Conservation (phyloP, 2,797 vertebrate species). For the Cossypha heuglini region DNA sequence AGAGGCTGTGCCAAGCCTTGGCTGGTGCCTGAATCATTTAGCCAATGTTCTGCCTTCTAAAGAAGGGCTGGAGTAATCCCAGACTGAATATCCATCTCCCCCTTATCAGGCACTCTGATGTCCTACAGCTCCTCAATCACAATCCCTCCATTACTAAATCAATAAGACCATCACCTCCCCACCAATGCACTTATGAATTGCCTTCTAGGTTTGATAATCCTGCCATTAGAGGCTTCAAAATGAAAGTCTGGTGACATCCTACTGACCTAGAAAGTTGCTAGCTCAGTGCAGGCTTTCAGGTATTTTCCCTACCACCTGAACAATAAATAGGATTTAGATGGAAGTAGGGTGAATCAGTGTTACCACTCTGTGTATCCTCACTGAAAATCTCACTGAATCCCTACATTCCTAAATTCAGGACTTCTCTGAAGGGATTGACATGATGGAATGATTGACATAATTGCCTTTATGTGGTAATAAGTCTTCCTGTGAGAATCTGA, state of each 20-base stretch:
- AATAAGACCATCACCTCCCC: neutral
- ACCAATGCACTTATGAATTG: slow-evolving; percentile 6
- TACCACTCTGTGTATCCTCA: neutral
- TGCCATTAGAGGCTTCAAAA: slow-evolving; percentile 18
- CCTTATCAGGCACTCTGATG: neutral
- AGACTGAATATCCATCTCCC: neutral
- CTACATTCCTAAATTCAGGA: neutral
- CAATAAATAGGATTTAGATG: neutral
- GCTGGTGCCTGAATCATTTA: neutral
- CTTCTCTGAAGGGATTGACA: neutral
- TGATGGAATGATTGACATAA: neutral
- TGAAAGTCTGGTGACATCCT: neutral
- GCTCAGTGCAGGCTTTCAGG: neutral
- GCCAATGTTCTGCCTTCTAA: neutral
- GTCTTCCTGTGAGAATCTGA: neutral
- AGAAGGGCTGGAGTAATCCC: neutral
- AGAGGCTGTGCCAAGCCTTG: neutral
- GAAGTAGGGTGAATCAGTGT: neutral
- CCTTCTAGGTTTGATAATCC: slow-evolving; percentile 25
- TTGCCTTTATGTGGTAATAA: neutral
- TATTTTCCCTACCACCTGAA: neutral
- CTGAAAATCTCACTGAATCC: neutral
- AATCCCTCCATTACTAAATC: slow-evolving; percentile 24
- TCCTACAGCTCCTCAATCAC: slow-evolving; percentile 38
- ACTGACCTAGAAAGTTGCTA: neutral